Evolutionary conservation across 2,113 vertebrate genomes (phyloP), one percentile per base, ranked within the genome.

Genomic region (Urocolius indicus): DNA sequence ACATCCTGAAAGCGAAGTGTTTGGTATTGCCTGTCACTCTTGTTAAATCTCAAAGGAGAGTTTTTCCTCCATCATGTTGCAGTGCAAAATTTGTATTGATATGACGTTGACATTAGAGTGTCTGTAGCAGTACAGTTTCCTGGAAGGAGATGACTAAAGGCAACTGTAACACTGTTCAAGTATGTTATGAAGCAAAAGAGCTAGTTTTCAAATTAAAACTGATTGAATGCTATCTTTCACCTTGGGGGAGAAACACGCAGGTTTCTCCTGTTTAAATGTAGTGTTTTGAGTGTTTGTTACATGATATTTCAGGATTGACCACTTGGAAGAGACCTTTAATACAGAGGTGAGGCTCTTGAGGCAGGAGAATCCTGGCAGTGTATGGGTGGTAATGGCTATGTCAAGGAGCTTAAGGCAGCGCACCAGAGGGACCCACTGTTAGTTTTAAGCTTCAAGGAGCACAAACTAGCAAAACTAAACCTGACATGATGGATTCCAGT

Each of bases 301-400:
- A 36, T 54, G 24, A 16, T 61, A 5, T 63, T 80, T 67, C 27
- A 45, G 38, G 21, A n/a, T 68, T 57, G 59, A 66, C 41, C 16
- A 5, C 10, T 69, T 69, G 27, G n/a, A 79, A 13, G 2, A 43
- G 21, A 16, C n/a, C 23, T 82, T 46, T 22, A 32, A 8, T 45
- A 11, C 5, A 45, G 48, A 58, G 23, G 1, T 55, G 49, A 71
- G 52, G 8, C 49, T 76, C n/a, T 41, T 41, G 19, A 19, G 12
- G 32, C 0, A 0, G 20, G 41, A 69, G 30, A 29, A 26, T 36
- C 34, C 30, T n/a, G 9, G 8, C 6, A 2, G 30, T 4, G 2
- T 38, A 16, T 12, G 38, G 12, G 38, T 41, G 38, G 38, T 41
- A 12, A 41, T 41, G 38, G 38, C 38, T 41, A 12, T 41, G 38